These are phyloP conservation scores for Oryzias curvinotus DNA, from an alignment of 2,113 vertebrate genomes.

Conservation along the genomic window DNA sequence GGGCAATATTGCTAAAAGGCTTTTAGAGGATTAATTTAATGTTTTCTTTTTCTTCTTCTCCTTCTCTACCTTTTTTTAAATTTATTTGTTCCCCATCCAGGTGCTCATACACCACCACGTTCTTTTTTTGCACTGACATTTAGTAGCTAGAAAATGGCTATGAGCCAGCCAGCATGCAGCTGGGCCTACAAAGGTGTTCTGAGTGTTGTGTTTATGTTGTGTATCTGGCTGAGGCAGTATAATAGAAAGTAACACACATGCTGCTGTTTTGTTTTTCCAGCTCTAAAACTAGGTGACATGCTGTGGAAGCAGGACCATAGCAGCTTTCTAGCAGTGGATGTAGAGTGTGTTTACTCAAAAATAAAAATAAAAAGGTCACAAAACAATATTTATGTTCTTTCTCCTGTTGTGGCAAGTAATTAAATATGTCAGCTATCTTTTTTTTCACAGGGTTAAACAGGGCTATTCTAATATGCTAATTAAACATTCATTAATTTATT, in stretches of 20 bases:
- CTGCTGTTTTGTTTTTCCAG: constrained; percentile 38
- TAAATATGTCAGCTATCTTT: too few relatives aligned
- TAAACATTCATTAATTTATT: too few relatives aligned
- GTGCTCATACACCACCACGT: constrained; percentile 71
- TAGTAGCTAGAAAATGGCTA: constrained; percentile 57
- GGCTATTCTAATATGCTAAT: too few relatives aligned
- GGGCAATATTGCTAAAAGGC: constrained; percentile 85
- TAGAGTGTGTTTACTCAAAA: constrained; percentile 7
- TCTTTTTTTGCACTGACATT: constrained; percentile 65
- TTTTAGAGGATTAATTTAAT: constrained; percentile 85
- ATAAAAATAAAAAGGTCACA: constrained; percentile 1
- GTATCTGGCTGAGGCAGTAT: constrained; percentile 19
- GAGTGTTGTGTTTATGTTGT: constrained; percentile 40
- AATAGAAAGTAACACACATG: constrained; percentile 32
- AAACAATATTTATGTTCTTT: not conserved
- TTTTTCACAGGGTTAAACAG: too few relatives aligned
- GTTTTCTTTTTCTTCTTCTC: constrained; percentile 50
- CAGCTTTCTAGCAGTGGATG: constrained; percentile 15
- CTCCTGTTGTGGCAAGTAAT: too few relatives aligned
- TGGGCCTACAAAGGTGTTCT: constrained; percentile 34
- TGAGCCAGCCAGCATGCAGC: constrained; percentile 44
- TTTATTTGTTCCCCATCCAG: constrained; percentile 66
- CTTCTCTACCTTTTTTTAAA: constrained; percentile 44
- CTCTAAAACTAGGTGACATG: constrained; percentile 28
- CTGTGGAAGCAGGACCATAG: constrained; percentile 29